Conservation (phyloP, 2,797 vertebrate species). For the Sternarchorhynchus goeldii region DNA sequence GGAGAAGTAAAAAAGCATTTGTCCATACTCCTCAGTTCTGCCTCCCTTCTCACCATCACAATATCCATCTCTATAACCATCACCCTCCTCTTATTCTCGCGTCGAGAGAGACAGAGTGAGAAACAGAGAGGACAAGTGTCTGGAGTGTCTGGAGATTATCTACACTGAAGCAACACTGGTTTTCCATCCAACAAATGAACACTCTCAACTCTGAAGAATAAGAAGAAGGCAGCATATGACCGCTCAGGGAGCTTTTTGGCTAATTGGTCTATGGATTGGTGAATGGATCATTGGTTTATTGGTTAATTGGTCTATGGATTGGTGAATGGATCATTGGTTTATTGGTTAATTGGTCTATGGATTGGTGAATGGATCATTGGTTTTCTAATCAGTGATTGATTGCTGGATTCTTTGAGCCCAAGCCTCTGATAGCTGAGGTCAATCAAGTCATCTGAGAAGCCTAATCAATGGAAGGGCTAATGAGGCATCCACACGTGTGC, state of each 20-base stretch:
- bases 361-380: conserved; percentile 65
- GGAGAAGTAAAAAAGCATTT: conserved; percentile 67
- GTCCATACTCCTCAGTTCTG: conserved; percentile 39
- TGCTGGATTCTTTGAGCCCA: conserved; percentile 36
- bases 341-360: conserved; percentile 68
- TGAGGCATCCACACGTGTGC: conserved; percentile 66
- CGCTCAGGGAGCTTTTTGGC: conserved; percentile 60
- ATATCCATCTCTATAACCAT: conserved; percentile 61
- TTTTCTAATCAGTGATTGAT: conserved; percentile 71
- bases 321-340: conserved; percentile 66
- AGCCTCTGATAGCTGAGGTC: conserved; percentile 53
- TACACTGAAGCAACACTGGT: background rate
- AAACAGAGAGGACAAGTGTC: background rate
- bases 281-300: conserved; percentile 67
- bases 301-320: conserved; percentile 68
- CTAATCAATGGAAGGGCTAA: conserved; percentile 69
- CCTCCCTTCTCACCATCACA: conserved; percentile 56
- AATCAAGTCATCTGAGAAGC: conserved; percentile 45
- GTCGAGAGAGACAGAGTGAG: background rate
- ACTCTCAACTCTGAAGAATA: conserved; percentile 22
- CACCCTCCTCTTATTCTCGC: conserved; percentile 37
- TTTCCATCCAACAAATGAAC: conserved; percentile 24
- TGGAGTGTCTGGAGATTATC: background rate
- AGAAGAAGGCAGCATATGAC: conserved; percentile 51
- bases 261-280: conserved; percentile 69